These are phyloP conservation scores for Eilema sororculum DNA, from an alignment of 2,888 invertebrate genomes.

Conservation along the genomic window DNA sequence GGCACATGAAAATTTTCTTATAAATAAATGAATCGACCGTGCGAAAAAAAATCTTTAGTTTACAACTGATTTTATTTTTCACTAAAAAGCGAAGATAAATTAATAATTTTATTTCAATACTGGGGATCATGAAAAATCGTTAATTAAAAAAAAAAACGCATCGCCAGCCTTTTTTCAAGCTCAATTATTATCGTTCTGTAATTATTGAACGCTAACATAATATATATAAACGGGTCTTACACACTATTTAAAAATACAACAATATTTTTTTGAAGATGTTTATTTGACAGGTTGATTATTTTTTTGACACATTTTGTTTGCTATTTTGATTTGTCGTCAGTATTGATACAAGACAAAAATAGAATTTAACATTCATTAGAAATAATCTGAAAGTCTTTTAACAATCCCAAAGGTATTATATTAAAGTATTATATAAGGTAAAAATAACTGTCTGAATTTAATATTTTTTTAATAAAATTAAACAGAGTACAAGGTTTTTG, in stretches of 20 bases:
- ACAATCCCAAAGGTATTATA: too few relatives aligned
- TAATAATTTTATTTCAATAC: constrained; percentile 28
- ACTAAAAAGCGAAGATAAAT: constrained; percentile 54
- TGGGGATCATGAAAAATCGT: constrained; percentile 31
- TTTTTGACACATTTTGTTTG: background rate
- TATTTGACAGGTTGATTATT: constrained; percentile 54
- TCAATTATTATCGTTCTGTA: constrained; percentile 56
- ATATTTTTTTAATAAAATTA: too few relatives aligned
- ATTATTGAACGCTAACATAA: constrained; percentile 54
- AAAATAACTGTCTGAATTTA: too few relatives aligned
- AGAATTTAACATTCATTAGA: background rate
- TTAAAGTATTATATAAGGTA: too few relatives aligned
- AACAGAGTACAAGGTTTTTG: too few relatives aligned
- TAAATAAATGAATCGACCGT: constrained; percentile 76
- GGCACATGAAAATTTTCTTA: constrained; percentile 86
- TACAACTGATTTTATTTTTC: constrained; percentile 37
- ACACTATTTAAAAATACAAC: constrained; percentile 84
- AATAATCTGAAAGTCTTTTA: background rate
- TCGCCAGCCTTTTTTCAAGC: constrained; percentile 61
- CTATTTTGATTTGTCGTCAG: background rate
- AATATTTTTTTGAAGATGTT: constrained; percentile 69
- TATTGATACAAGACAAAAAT: background rate
- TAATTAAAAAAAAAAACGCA: constrained; percentile 43
- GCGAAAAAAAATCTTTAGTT: constrained; percentile 50
- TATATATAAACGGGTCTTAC: constrained; percentile 74